Base-by-base conservation (phyloP, 2,113 vertebrate genomes). In the Epinephelus cyanopodus region DNA sequence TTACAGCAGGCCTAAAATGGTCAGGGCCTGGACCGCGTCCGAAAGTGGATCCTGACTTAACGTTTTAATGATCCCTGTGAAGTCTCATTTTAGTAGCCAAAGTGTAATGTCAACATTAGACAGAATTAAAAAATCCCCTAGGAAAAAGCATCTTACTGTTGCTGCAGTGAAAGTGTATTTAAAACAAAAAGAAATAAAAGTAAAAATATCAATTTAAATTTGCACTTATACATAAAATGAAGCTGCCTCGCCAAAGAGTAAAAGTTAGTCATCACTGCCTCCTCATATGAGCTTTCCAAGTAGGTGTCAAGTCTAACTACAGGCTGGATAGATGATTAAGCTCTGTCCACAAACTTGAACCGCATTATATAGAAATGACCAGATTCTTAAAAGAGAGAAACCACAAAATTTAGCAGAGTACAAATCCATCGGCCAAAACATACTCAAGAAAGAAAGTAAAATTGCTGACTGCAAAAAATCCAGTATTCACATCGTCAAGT, bases 1-100 rank as follows among this genome's bases (percentile, higher is more conserved):
- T 95, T 94, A 90, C 94, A 89, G 61, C 76, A 53, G 57, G 39
- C 89, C 94, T 89, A 94, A 95, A 86, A 93, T 93, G 93, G 92
- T 86, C 83, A 83, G 80, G 71, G 67, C 42, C 70, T 83, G 60
- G 62, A 85, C 69, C 48, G 48, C 69, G 74, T 73, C 83, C 61
- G 13, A 92, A 85, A 90, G 75, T 61, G 52, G 83, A 85, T 90
- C 86, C 82, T 84, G 74, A 66, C 72, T 57, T 87, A 45, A 45
- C 9, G 6, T 37, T 37, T 54, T 74, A 61, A 87, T 74, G 14
- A 73, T 25, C 48, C n/a, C 7, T 21, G 23, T 12, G 66, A 77
- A 63, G 50, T 27, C 47, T 87, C 19, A 8, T 71, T 81, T 74
- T 68, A 68, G 47, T 79, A 60, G 61, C 21, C 66, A 67, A 45